Conservation (phyloP, 1,140 invertebrate species). For the Pentalonia nigronervosa region DNA sequence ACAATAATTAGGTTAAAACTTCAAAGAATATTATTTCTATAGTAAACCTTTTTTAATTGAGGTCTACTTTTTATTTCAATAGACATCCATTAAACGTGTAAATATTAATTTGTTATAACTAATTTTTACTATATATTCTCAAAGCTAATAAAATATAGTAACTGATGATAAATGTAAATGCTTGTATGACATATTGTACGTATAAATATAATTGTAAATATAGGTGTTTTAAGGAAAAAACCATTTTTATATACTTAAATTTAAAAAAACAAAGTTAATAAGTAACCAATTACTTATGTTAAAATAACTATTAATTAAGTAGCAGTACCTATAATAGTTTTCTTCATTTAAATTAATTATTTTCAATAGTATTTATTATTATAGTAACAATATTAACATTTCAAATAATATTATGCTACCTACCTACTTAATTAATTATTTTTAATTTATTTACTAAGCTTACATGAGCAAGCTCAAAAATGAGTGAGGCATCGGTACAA, state of each 20-base stretch:
- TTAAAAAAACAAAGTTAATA: not conserved
- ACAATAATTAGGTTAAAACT: not conserved
- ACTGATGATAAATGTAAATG: not conserved
- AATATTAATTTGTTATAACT: not conserved
- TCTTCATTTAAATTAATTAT: not conserved
- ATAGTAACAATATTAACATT: not conserved
- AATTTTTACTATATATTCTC: not conserved
- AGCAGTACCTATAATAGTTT: not conserved
- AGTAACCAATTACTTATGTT: too few species aligned
- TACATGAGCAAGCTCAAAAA: conserved; percentile 48
- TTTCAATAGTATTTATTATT: not conserved
- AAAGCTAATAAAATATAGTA: too few species aligned
- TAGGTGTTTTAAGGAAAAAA: not conserved
- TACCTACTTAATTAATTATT: not conserved
- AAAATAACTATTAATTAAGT: not conserved
- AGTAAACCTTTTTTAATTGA: not conserved
- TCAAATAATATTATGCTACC: not conserved
- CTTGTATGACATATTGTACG: not conserved
- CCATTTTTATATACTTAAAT: not conserved
- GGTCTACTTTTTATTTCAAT: not conserved
- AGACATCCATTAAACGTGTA: not conserved
- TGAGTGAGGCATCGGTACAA: conserved; percentile 54
- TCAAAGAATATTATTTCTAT: not conserved
- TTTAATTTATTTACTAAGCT: conserved; percentile 10
- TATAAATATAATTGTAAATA: not conserved